Conservation (phyloP, 1,140 invertebrate species). For the Ostrea edulis region DNA sequence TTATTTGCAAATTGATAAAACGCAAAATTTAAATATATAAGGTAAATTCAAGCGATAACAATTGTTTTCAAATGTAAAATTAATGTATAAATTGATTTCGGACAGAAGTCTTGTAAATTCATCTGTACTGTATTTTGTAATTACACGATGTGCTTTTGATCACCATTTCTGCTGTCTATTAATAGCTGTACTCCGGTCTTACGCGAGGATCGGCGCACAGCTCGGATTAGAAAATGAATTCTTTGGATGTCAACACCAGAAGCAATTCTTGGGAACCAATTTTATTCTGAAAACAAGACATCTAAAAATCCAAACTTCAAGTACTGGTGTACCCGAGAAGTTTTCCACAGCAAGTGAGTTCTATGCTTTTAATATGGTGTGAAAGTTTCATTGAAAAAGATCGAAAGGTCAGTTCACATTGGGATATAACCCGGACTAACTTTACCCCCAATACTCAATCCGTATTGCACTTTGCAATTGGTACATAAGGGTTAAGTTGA, state of each 20-base stretch:
- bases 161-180: neutral
- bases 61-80: too few species aligned
- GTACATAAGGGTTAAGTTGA: too few species aligned
- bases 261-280: neutral
- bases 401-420: too few species aligned
- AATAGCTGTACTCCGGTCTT: neutral
- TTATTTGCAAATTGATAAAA: neutral
- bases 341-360: slow-evolving; percentile 1
- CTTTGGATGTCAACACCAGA: slow-evolving; percentile 13
- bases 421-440: too few species aligned
- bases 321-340: neutral
- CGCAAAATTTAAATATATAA: neutral
- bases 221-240: neutral
- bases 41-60: neutral
- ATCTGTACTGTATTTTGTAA: too few species aligned
- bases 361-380: neutral
- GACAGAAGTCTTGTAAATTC: too few species aligned
- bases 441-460: too few species aligned
- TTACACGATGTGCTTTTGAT: too few species aligned
- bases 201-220: neutral
- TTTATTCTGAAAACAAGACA: neutral
- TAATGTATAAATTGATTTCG: too few species aligned
- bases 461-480: too few species aligned
- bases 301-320: neutral
- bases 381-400: too few species aligned